A percentile compares a stretch with the other conserved stretches of the same genome.
Conservation (phyloP, 1,140 invertebrate genomes). For the Paracyclopina nana region DNA sequence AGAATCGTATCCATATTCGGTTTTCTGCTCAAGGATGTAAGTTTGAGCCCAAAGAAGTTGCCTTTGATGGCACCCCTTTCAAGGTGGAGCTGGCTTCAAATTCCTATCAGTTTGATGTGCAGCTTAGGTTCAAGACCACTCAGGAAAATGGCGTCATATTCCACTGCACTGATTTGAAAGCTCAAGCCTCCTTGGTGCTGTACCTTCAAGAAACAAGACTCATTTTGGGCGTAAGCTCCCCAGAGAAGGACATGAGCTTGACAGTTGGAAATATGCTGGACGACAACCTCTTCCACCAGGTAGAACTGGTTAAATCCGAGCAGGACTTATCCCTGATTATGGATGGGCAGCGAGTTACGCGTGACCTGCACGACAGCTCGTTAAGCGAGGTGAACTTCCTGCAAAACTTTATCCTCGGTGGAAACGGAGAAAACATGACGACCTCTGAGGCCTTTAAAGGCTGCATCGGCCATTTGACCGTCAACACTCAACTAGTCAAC, state of each 20-base stretch:
- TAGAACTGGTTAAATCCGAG: constrained; percentile 35
- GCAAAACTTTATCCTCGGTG: constrained; percentile 62
- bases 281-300: constrained; percentile 95
- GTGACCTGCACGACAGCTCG: constrained; percentile 63
- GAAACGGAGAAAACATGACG: constrained; percentile 57
- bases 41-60: too few species aligned
- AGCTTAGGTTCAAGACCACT: constrained; percentile 82
- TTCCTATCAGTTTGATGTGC: too few species aligned
- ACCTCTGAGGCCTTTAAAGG: constrained; percentile 81
- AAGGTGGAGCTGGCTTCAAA: too few species aligned
- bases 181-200: constrained; percentile 75
- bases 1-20: too few species aligned
- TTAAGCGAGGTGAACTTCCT: constrained; percentile 77
- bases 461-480: constrained; percentile 41
- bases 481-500: constrained; percentile 39
- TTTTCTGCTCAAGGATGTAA: too few species aligned
- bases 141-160: constrained; percentile 68
- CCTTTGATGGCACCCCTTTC: too few species aligned
- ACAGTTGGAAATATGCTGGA: constrained; percentile 78
- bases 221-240: constrained; percentile 70
- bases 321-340: constrained; percentile 69
- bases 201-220: constrained; percentile 75
- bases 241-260: constrained; percentile 45
- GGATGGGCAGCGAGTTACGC: constrained; percentile 70
- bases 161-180: constrained; percentile 79